Percentiles rank a stretch among this genome's conserved stretches.
phyloP scores from a whole-genome alignment of 2,797 vertebrate species.

The Hylomyscus alleni region DNA sequence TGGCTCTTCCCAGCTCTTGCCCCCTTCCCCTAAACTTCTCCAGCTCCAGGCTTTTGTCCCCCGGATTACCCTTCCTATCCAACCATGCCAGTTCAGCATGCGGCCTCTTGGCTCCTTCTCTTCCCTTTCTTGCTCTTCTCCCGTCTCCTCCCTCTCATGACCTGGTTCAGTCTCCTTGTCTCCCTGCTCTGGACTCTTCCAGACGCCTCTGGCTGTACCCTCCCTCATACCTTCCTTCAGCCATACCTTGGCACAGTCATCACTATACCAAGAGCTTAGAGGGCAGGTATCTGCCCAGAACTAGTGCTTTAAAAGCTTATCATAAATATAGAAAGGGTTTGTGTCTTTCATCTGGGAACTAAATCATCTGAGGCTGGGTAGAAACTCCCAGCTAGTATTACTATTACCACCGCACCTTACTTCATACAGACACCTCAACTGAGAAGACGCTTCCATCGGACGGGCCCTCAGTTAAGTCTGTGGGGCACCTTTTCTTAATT shows the following conservation, averaged over 20 bases:
- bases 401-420: neutral
- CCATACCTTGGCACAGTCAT: neutral
- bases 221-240: neutral
- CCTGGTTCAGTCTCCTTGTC: neutral
- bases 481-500: neutral
- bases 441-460: neutral
- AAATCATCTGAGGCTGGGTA: neutral
- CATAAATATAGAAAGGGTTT: neutral
- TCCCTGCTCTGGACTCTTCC: neutral
- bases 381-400: neutral
- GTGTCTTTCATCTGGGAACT: neutral
- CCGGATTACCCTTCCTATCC: neutral
- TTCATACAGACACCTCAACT: neutral
- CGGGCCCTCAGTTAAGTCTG: neutral
- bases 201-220: no score
- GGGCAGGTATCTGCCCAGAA: neutral
- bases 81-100: accelerated
- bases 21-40: neutral
- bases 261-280: neutral
- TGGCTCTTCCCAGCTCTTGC: neutral
- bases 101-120: no score
- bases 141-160: neutral
- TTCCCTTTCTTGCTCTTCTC: neutral
- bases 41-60: neutral
- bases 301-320: neutral